These are phyloP conservation scores for Euleptes europaea DNA, from an alignment of 2,113 vertebrate genomes.

Conservation along the genomic window DNA sequence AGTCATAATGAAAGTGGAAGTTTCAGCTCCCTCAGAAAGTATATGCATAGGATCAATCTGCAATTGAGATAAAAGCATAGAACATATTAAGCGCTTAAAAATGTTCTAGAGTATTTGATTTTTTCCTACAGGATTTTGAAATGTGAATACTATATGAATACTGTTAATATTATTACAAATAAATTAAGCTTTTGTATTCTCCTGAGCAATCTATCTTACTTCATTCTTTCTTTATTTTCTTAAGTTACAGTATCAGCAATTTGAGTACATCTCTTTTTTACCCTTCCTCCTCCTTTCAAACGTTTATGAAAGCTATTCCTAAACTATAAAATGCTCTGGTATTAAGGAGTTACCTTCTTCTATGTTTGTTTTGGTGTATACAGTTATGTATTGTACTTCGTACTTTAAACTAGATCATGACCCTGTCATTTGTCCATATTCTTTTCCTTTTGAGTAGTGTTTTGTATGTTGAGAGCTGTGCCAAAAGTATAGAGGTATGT, in stretches of 20 bases:
- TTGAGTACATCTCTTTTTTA: not conserved
- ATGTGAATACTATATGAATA: not conserved
- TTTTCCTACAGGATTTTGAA: not conserved
- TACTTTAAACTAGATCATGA: conserved; percentile 53
- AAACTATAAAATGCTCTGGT: conserved; percentile 45
- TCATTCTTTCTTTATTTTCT: not conserved
- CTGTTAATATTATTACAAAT: not conserved
- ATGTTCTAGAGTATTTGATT: not conserved
- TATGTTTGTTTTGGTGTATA: conserved; percentile 62
- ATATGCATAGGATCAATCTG: too few species aligned
- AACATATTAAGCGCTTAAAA: too few species aligned
- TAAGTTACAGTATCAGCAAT: not conserved
- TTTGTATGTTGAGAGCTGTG: not conserved
- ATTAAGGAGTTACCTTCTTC: conserved; percentile 51
- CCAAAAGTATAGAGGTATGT: not conserved
- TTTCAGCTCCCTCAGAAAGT: too few species aligned
- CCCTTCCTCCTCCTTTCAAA: conserved; percentile 13
- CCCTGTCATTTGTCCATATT: conserved; percentile 22
- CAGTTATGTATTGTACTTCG: conserved; percentile 43
- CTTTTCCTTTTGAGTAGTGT: not conserved
- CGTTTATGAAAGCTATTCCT: not conserved
- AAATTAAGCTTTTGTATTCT: not conserved
- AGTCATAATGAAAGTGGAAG: too few species aligned
- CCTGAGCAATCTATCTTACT: not conserved
- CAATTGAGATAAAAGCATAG: too few species aligned